Evolutionary conservation across 2,797 vertebrate genomes (phyloP).

Genomic region (Myotis vivesi): DNA sequence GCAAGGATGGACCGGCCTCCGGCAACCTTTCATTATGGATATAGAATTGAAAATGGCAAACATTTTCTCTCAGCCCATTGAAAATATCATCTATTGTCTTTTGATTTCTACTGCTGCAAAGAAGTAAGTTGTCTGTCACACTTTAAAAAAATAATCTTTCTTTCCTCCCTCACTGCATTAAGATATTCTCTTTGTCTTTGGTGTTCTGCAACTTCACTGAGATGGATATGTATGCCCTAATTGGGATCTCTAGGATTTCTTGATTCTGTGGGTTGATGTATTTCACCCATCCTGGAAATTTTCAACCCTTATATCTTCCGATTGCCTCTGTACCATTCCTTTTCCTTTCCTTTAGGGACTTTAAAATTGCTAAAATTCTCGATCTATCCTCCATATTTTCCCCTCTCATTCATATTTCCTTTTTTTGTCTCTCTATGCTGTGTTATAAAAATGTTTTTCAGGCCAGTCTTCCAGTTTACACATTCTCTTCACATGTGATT

Average conservation of each 20-base stretch:
- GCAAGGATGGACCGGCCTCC: too few relatives aligned
- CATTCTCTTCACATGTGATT: not conserved
- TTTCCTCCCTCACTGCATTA: not conserved
- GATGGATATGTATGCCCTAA: not conserved
- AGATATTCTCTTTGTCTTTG: conserved; percentile 32
- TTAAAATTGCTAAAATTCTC: not conserved
- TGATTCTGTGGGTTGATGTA: not conserved
- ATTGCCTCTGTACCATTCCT: not conserved
- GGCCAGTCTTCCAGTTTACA: not conserved
- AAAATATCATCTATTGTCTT: not conserved
- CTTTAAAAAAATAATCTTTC: conserved; percentile 1
- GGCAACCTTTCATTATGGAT: not conserved
- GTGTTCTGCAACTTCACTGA: not conserved
- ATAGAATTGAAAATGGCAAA: not conserved
- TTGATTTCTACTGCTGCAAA: not conserved
- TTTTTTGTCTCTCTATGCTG: not conserved
- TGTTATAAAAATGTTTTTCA: not conserved
- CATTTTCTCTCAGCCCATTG: not conserved
- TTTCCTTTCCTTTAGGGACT: not conserved
- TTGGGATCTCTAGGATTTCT: not conserved
- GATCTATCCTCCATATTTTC: not conserved
- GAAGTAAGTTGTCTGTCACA: not conserved
- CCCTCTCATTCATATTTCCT: not conserved
- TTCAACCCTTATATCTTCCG: not conserved
- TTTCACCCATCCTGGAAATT: not conserved